Base-by-base conservation (phyloP, 2,113 vertebrate genomes). In the Coryphaenoides rupestris region DNA sequence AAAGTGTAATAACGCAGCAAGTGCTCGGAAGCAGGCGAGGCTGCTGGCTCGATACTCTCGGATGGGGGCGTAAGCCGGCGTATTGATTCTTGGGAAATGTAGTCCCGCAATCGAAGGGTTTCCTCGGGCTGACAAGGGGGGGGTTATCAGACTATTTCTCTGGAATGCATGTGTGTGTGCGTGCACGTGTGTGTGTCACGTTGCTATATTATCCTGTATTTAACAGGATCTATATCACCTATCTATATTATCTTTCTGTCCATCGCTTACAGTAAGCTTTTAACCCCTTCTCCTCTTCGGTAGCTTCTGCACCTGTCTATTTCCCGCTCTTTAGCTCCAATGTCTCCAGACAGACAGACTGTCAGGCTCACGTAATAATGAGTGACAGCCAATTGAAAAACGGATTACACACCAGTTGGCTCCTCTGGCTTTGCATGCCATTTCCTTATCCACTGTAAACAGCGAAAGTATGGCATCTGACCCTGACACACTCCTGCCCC, bases 391-490 rank as follows among this genome's bases (percentile, higher is more conserved):
- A 77, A 21, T 19, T 23, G 60, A 60, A 40, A n/a, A 54, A 73
- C 23, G 5, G 23, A 58, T 49, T 54, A 58, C 52, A 71, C 62
- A 56, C 57, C 24, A 45, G 56, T 58, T 24, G 21, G 19, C 24
- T 61, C 24, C 58, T 69, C 58, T 46, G 58, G 63, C 55, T 82
- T 69, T 40, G 69, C 63, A 40, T 50, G 63, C 65, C 23, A n/a
- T 55, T 52, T 61, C 56, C 62, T 62, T 55, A 72, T 81, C 78
- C 76, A 68, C 72, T 69, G 72, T 86, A 82, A 78, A 62, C 69
- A 69, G 66, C 88, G 84, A 84, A 86, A 85, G 17, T 16, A 50
- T 50, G 47, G 47, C 47, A 50, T 50, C 47, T n/a, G 47, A 50
- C 15, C 17, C 47, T n/a, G 47, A 50, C 15, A 50, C 47, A 50